Evolutionary conservation across 2,113 vertebrate genomes (phyloP).

Genomic region (Oplegnathus fasciatus): DNA sequence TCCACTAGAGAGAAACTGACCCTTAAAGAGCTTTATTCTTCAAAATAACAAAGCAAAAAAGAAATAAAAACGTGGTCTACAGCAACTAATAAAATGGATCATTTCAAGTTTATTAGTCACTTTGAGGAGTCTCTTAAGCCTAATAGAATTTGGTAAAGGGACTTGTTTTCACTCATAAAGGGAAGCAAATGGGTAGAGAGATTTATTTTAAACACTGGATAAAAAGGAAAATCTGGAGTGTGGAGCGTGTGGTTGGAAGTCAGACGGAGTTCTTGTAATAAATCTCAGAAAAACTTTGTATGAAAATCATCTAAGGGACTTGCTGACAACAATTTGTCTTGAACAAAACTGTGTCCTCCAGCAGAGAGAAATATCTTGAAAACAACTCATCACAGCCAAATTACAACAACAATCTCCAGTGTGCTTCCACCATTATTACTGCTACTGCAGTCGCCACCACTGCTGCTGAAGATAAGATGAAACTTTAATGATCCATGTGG

Average conservation of each 20-base stretch:
- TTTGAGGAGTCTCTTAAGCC: slow-evolving; percentile 8
- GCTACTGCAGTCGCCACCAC: background rate
- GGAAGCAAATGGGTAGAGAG: background rate
- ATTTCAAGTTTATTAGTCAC: slow-evolving; percentile 31
- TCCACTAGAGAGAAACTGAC: background rate
- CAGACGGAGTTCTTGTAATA: background rate
- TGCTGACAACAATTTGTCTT: no score
- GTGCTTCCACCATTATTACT: background rate
- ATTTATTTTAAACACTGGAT: slow-evolving; percentile 9
- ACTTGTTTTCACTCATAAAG: slow-evolving; percentile 10
- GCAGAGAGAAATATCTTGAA: background rate
- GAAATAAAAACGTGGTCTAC: background rate
- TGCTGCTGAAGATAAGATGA: slow-evolving; percentile 1
- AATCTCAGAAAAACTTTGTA: background rate
- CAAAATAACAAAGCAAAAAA: slow-evolving; percentile 4
- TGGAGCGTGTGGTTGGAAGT: background rate
- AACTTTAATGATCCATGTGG: slow-evolving; percentile 4
- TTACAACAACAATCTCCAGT: slow-evolving; percentile 8
- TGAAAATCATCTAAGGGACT: background rate
- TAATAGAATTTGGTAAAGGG: background rate
- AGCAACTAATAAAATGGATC: background rate
- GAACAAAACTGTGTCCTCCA: background rate
- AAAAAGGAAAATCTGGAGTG: background rate
- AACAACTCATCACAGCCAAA: slow-evolving; percentile 1
- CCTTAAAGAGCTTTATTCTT: background rate